Conservation (phyloP, 2,888 invertebrate genomes). For the Hemicrepidius hirtus region DNA sequence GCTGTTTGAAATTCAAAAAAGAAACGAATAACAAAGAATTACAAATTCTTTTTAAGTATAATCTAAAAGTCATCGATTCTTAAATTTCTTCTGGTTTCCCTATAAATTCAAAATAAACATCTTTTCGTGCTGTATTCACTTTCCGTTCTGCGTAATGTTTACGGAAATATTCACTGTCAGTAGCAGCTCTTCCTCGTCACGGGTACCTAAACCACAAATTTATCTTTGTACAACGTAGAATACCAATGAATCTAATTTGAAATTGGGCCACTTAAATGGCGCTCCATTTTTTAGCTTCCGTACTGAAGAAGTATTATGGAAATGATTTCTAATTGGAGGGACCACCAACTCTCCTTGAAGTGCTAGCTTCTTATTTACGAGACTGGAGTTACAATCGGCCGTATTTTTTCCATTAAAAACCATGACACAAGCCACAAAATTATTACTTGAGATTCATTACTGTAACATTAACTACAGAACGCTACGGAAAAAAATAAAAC, state of each 20-base stretch:
- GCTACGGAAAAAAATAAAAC: not conserved
- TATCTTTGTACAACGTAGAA: constrained; percentile 30
- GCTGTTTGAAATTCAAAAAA: not conserved
- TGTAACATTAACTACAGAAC: not conserved
- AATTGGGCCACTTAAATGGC: constrained; percentile 31
- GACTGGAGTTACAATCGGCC: not conserved
- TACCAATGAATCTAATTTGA: constrained; percentile 37
- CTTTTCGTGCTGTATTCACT: constrained; percentile 22
- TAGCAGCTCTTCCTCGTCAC: constrained; percentile 36
- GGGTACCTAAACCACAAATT: constrained; percentile 35
- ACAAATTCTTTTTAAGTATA: not conserved
- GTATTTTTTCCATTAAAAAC: not conserved
- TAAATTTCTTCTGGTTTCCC: constrained; percentile 3
- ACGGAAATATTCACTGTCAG: constrained; percentile 40
- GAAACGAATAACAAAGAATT: not conserved
- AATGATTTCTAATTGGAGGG: constrained; percentile 15
- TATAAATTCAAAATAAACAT: constrained; percentile 8
- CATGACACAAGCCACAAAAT: not conserved
- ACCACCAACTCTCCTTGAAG: not conserved
- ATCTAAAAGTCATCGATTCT: constrained; percentile 2
- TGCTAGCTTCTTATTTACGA: not conserved
- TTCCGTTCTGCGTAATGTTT: constrained; percentile 30
- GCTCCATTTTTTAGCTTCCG: not conserved
- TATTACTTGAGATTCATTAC: constrained; percentile 12
- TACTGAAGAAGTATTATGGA: not conserved